Evolutionary conservation across 2,113 vertebrate species (phyloP), one percentile per base, ranked within the genome.

Genomic region (Semicossyphus pulcher): DNA sequence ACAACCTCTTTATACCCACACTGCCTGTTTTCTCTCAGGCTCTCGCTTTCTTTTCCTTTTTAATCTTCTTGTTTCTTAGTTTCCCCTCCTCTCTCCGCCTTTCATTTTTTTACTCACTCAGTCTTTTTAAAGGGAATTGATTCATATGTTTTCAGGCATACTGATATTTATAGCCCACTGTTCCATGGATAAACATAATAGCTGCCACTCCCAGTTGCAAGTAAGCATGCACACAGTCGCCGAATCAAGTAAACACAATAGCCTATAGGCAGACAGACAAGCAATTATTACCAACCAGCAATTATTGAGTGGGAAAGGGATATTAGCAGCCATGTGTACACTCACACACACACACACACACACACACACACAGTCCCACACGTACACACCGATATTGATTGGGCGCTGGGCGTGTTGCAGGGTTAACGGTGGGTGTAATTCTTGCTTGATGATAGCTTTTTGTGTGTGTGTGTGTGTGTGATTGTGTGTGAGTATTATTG

Each of bases 381-480:
- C 31, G 25, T 23, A 36, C 49, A 34, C 60, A 78, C 57, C 63
- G 78, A 41, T 89, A 91, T 91, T 88, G 88, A 92, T 90, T 84
- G 72, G 76, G 69, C 58, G 76, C 76, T 62, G 81, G 82, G 76
- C 23, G 52, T 84, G 85, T 82, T 84, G 80, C 75, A 80, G 85
- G 84, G 90, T 87, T 88, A 92, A 90, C 81, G 47, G 84, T 78
- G 87, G 81, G 89, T 91, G 86, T 91, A 90, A 92, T 91, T 91
- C 78, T 84, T 85, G 85, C 77, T 88, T 91, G 84, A 91, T 88
- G 86, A 89, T 90, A 84, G 82, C 58, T 78, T 59, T 85, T 36
- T 77, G 67, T 25, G 53, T 72, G 56, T 56, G 45, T 54, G 60
- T 69, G 45, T 59, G 49, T 49, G 69, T 32, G 39, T 65, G 36